phyloP scores from a whole-genome alignment of 1,140 invertebrate species.

The Drosophila quadrilineata region DNA sequence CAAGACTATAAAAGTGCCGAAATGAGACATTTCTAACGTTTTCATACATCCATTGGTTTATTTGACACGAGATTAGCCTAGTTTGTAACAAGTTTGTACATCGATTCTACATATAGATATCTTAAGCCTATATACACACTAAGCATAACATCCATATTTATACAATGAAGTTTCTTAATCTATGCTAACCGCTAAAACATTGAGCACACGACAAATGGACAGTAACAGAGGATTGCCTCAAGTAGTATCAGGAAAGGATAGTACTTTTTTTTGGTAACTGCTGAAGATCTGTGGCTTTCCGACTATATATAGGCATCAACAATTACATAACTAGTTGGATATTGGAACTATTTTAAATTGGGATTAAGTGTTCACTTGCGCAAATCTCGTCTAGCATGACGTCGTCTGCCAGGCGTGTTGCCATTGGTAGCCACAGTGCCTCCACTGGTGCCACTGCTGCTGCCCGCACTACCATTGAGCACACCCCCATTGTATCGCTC shows the following conservation, averaged over 20 bases:
- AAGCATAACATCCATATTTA: conserved; percentile 23
- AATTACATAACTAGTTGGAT: conserved; percentile 13
- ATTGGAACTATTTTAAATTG: conserved; percentile 7
- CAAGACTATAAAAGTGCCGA: too few relatives aligned
- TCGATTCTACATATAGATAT: conserved; percentile 63
- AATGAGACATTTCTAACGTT: too few relatives aligned
- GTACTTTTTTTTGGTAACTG: neutral
- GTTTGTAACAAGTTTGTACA: conserved; percentile 26
- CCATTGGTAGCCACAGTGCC: neutral
- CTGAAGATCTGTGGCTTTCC: neutral
- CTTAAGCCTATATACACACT: conserved; percentile 34
- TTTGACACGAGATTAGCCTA: conserved; percentile 63
- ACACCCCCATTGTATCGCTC: conserved; percentile 40
- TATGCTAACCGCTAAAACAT: conserved; percentile 33
- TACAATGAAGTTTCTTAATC: conserved; percentile 18
- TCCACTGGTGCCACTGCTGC: conserved; percentile 24
- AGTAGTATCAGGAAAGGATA: conserved; percentile 1
- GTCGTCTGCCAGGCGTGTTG: neutral
- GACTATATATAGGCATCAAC: conserved; percentile 7
- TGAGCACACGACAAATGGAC: conserved; percentile 62
- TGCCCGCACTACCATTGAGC: conserved; percentile 42
- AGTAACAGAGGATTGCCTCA: conserved; percentile 10
- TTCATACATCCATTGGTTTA: conserved; percentile 49
- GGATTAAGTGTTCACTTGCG: conserved; percentile 35
- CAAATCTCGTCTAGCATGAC: conserved; percentile 55